phyloP scores from a whole-genome alignment of 2,797 vertebrate genomes.

The Choloepus didactylus region DNA sequence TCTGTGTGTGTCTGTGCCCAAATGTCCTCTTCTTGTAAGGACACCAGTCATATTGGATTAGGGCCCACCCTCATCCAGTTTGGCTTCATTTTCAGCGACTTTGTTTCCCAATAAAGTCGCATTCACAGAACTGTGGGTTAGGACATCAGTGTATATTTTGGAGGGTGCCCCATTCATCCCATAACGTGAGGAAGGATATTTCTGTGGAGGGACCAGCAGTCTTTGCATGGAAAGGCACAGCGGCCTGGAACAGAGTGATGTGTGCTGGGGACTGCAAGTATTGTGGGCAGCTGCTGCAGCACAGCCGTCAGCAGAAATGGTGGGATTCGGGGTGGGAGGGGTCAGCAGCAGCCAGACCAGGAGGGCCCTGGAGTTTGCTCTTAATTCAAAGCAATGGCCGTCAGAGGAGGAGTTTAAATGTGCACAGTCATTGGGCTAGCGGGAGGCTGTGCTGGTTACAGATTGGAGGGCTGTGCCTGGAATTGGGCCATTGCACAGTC shows the following conservation, averaged over 20 bases:
- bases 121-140: too few relatives aligned
- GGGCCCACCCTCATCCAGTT: too few relatives aligned
- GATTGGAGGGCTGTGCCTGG: too few relatives aligned
- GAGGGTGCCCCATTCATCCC: too few relatives aligned
- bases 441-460: accelerated
- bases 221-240: neutral
- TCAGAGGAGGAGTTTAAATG: neutral
- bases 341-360: neutral
- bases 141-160: too few relatives aligned
- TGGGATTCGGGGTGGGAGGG: accelerated
- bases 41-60: too few relatives aligned
- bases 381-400: neutral
- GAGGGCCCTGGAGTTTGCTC: neutral
- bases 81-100: too few relatives aligned
- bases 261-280: accelerated
- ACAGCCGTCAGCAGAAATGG: neutral
- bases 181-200: neutral
- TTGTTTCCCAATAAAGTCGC: too few relatives aligned
- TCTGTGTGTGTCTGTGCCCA: too few relatives aligned
- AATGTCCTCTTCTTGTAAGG: too few relatives aligned
- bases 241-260: accelerated
- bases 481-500: accelerated
- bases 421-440: accelerated
- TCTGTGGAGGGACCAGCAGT: neutral
- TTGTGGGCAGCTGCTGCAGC: neutral